Evolutionary conservation across 2,113 vertebrate species (phyloP), one percentile per base, ranked within the genome.

Genomic region (Camelus bactrianus): DNA sequence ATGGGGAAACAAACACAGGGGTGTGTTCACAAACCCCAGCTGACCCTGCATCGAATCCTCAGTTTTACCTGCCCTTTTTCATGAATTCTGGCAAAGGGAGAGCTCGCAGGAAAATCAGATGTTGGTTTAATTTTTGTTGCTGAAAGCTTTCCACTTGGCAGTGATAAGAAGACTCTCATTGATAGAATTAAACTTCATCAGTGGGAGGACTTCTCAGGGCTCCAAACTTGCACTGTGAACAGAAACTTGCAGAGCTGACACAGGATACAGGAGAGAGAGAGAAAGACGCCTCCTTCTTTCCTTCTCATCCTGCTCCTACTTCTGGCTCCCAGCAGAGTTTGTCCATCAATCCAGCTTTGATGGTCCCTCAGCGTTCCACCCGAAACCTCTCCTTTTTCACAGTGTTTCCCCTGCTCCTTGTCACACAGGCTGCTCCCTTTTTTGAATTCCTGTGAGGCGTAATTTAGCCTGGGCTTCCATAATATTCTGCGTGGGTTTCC

Each of bases 31-130:
- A 26, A 24, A 38, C 17, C 17, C 28, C 15, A 10, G 1, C 8
- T 1, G 2, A 3, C 30, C 6, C 4, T 1, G 7, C 13, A 0
- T 9, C 5, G 1, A 6, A 5, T 19, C n/a, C 69, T 48, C 6
- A 0, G 3, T 0, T 32, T 38, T n/a, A 26, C 10, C 10, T 50
- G 32, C 30, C 9, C 16, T 46, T 32, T 3, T 54, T 30, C 38
- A 3, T 13, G 14, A 65, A 48, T 46, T 56, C 65, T 19, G 10
- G 26, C 12, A 5, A n/a, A 22, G 28, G 8, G 12, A 38, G 6
- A 30, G 46, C 8, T 32, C 5, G 12, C 7, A 60, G 16, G 46
- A 22, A 20, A 76, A 64, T 28, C 32, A 4, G 10, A 1, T 8
- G 48, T 24, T 3, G 46, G 15, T 26, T 70, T 38, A 5, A 26